Evolutionary conservation across 2,797 vertebrate genomes (phyloP), one percentile per base, ranked within the genome.

Genomic region (Buceros bicornis): DNA sequence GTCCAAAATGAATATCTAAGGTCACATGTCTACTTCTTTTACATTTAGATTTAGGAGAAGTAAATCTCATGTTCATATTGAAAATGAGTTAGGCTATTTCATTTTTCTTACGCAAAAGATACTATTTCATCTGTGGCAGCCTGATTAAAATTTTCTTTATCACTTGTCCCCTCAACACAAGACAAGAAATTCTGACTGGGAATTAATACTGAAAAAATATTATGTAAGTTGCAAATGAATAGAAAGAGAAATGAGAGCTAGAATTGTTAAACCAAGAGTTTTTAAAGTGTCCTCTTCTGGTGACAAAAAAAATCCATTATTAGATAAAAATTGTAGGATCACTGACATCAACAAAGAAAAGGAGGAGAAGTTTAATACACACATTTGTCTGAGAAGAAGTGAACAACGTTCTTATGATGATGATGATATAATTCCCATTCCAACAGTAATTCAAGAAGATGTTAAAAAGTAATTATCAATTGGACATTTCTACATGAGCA

Each of bases 371-470:
- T 71, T 82, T 78, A 69, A 74, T 57, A 58, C 35, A 51, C 19
- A 45, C 3, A 73, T 60, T 35, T 73, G 10, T 37, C 77, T 60
- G 58, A 72, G 47, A 89, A 82, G 93, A 94, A 78, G 48, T 51
- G 92, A 94, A 86, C 43, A 94, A 90, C n/a, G 26, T 81, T 54
- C 20, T 82, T 16, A 43, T 8, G 16, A 91, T 3, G 4, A 64
- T 82, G 79, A 94, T 58, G 57, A 84, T 88, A 90, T 43, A 76
- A 33, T 88, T 95, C 88, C 88, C 66, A 82, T 89, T 93, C 66
- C 83, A 95, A 71, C 31, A 81, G 53, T 56, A 92, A 83, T 53
- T 85, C 74, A 89, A 24, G 3, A 79, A 29, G 56, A 90, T 65
- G 24, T 58, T 90, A 69, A 86, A 56, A 50, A 95, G 73, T 4